These are phyloP conservation scores for Narcine bancroftii DNA, from an alignment of 2,113 vertebrate species.

Conservation along the genomic window DNA sequence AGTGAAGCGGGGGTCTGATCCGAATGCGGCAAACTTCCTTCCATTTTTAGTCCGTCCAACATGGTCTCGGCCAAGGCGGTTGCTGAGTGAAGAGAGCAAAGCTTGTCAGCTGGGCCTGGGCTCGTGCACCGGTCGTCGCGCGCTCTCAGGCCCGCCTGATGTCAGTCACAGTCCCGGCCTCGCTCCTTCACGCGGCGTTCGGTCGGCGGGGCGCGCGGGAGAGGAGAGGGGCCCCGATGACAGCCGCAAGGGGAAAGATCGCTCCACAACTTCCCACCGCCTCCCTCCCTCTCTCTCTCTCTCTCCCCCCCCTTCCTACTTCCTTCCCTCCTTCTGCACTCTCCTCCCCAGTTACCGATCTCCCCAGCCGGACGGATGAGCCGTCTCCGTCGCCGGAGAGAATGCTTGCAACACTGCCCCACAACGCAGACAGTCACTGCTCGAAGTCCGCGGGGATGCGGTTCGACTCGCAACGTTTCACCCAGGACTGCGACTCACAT, in stretches of 20 bases:
- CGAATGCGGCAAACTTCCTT: conserved; percentile 8
- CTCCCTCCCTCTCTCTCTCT: background rate
- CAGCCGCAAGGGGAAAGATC: background rate
- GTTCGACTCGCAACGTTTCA: background rate
- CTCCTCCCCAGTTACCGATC: background rate
- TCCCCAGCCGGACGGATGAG: background rate
- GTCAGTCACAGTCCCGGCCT: background rate
- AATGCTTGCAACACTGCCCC: background rate
- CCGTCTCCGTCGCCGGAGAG: background rate
- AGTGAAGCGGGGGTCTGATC: background rate
- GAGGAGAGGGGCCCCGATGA: background rate
- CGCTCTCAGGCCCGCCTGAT: background rate
- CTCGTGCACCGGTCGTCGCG: background rate
- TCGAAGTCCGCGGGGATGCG: background rate
- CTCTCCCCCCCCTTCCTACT: background rate
- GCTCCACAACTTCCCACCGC: background rate
- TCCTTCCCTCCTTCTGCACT: background rate
- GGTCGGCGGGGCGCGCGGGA: background rate
- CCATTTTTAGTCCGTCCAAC: conserved; percentile 33
- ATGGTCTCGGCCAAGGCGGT: background rate
- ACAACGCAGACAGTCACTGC: no score
- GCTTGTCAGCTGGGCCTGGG: background rate
- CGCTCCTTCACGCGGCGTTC: background rate
- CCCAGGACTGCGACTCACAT: background rate
- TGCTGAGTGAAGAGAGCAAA: background rate